Conservation (phyloP, 2,113 vertebrate species). For the Campylomormyrus numenius region DNA sequence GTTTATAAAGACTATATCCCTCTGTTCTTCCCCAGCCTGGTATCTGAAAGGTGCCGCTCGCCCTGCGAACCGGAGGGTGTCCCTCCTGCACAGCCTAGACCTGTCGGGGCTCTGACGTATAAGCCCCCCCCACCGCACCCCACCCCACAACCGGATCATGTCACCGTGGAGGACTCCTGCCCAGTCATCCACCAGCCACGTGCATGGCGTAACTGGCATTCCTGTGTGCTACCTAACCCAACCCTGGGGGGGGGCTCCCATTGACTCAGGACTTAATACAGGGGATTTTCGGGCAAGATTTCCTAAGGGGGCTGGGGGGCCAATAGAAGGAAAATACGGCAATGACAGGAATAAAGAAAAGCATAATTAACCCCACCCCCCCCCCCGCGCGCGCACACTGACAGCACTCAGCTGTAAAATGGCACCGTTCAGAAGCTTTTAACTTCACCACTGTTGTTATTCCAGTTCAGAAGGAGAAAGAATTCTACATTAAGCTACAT, state of each 20-base stretch:
- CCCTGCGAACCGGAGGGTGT: neutral
- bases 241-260: too few relatives aligned
- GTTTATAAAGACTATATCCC: neutral
- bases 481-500: neutral
- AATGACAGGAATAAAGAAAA: neutral
- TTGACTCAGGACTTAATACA: conserved; percentile 1
- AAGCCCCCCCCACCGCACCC: neutral
- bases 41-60: neutral
- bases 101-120: neutral
- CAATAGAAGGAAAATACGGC: neutral
- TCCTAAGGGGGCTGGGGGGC: neutral
- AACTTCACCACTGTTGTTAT: neutral
- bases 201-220: conserved; percentile 4
- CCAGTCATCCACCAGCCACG: conserved; percentile 4
- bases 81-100: neutral
- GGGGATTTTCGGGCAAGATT: neutral
- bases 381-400: neutral
- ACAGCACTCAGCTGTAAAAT: neutral
- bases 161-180: neutral
- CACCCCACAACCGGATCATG: neutral
- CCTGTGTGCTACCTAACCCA: neutral
- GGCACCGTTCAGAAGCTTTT: neutral
- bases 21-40: neutral
- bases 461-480: neutral
- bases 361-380: neutral